These are phyloP conservation scores for Ataeniobius toweri DNA, from an alignment of 2,797 vertebrate genomes.

Conservation along the genomic window DNA sequence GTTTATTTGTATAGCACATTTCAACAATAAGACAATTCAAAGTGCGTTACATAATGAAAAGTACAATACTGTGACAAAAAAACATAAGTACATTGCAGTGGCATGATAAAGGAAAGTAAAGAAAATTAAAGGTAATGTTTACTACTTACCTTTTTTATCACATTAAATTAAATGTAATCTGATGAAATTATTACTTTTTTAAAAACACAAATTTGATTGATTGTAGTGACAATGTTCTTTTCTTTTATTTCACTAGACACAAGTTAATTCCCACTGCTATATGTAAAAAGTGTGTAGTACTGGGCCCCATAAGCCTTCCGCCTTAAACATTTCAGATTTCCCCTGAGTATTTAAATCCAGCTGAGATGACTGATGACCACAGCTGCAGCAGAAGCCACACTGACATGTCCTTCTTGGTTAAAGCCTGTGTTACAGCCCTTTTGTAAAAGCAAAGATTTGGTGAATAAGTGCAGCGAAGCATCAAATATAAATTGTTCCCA, in stretches of 20 bases:
- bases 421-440: slow-evolving; percentile 42
- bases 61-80: too few species aligned
- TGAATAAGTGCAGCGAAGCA: slow-evolving; percentile 74
- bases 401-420: slow-evolving; percentile 63
- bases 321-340: slow-evolving; percentile 56
- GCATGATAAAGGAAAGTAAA: too few species aligned
- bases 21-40: too few species aligned
- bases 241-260: background rate
- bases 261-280: slow-evolving; percentile 26
- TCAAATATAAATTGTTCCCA: slow-evolving; percentile 70
- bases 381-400: slow-evolving; percentile 56
- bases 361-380: slow-evolving; percentile 74
- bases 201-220: background rate
- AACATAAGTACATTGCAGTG: too few species aligned
- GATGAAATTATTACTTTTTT: background rate
- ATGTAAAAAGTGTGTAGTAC: slow-evolving; percentile 42
- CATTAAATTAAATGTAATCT: background rate
- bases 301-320: slow-evolving; percentile 30
- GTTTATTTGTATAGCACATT: too few species aligned
- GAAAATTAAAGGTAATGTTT: background rate
- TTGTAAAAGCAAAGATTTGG: slow-evolving; percentile 72
- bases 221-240: background rate
- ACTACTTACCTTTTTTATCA: background rate
- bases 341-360: slow-evolving; percentile 65
- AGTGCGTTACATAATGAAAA: too few species aligned